A percentile compares a stretch with the other conserved stretches of the same genome.
These are phyloP conservation scores for Thryonomys swinderianus DNA, from an alignment of 2,113 vertebrate species.

Conservation along the genomic window DNA sequence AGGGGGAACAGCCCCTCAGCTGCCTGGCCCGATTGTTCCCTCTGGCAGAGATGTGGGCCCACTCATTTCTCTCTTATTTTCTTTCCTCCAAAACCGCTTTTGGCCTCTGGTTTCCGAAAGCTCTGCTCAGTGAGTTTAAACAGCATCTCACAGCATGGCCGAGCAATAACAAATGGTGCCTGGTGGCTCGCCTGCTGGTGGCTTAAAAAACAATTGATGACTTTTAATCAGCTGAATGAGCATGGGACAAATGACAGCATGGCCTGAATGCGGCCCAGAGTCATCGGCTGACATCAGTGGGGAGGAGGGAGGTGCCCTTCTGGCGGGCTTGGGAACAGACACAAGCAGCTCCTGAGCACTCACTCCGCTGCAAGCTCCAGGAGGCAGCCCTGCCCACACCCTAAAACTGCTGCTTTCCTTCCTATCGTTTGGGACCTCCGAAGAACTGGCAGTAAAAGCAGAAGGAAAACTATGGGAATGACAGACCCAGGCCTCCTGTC, in stretches of 20 bases:
- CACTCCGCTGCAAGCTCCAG: fast-evolving
- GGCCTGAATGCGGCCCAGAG: conserved; percentile 78
- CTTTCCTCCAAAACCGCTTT: conserved; percentile 81
- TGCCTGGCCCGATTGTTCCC: conserved; percentile 69
- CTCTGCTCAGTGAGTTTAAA: conserved; percentile 86
- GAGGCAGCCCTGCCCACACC: neutral
- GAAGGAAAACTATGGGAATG: neutral
- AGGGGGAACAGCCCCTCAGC: conserved; percentile 47
- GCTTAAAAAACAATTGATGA: conserved; percentile 83
- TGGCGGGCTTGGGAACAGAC: conserved; percentile 8
- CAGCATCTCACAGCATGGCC: conserved; percentile 84
- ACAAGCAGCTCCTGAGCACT: neutral
- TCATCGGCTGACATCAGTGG: conserved; percentile 67
- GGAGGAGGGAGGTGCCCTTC: conserved; percentile 74
- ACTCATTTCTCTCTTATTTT: conserved; percentile 78
- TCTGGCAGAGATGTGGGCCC: conserved; percentile 69
- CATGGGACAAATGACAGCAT: conserved; percentile 85
- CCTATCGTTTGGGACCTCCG: neutral
- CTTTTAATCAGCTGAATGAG: conserved; percentile 87
- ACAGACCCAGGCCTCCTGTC: neutral
- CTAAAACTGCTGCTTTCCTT: neutral
- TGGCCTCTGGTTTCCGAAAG: conserved; percentile 81
- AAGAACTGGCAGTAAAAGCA: neutral
- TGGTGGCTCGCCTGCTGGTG: conserved; percentile 85
- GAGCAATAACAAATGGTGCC: conserved; percentile 86